A percentile compares a stretch with the other conserved stretches of the same genome.
phyloP scores from a whole-genome alignment of 2,888 invertebrate genomes.

The Drosophila paucipuncta region DNA sequence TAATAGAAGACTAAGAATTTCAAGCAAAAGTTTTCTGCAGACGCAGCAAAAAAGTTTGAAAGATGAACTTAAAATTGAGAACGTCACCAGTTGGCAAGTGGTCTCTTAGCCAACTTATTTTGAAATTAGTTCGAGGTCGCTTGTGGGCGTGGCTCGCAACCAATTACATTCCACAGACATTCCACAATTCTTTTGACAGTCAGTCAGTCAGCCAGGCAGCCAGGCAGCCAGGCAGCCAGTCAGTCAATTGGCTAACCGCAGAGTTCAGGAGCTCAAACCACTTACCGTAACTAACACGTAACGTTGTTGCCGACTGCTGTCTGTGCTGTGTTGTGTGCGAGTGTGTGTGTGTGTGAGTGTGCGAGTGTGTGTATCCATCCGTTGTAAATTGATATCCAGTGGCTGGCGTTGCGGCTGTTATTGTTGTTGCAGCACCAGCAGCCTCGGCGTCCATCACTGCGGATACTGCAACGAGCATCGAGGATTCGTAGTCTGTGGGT shows the following conservation, averaged over 20 bases:
- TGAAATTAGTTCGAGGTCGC: constrained; percentile 34
- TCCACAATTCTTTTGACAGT: constrained; percentile 16
- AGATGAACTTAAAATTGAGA: constrained; percentile 30
- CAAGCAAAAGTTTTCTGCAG: background rate
- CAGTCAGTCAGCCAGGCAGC: background rate
- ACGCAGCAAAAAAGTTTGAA: background rate
- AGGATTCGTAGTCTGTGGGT: constrained; percentile 20
- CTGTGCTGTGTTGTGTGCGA: constrained; percentile 15
- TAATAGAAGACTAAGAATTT: no score
- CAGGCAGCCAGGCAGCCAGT: background rate
- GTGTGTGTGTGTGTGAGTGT: constrained; percentile 5
- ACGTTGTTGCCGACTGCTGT: constrained; percentile 43
- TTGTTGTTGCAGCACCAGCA: constrained; percentile 3
- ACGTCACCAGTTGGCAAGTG: background rate
- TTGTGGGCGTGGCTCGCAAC: constrained; percentile 30
- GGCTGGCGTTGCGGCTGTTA: constrained; percentile 15
- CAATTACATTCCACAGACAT: constrained; percentile 43
- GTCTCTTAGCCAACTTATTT: constrained; percentile 6
- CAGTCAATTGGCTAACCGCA: constrained; percentile 22
- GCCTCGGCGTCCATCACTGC: constrained; percentile 24
- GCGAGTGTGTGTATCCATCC: constrained; percentile 13
- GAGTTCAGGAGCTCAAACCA: constrained; percentile 36
- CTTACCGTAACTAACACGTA: constrained; percentile 59
- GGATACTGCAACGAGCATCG: constrained; percentile 27
- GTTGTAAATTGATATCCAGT: constrained; percentile 50